These are phyloP conservation scores for Amiota minor DNA, from an alignment of 2,888 invertebrate species.

Conservation along the genomic window DNA sequence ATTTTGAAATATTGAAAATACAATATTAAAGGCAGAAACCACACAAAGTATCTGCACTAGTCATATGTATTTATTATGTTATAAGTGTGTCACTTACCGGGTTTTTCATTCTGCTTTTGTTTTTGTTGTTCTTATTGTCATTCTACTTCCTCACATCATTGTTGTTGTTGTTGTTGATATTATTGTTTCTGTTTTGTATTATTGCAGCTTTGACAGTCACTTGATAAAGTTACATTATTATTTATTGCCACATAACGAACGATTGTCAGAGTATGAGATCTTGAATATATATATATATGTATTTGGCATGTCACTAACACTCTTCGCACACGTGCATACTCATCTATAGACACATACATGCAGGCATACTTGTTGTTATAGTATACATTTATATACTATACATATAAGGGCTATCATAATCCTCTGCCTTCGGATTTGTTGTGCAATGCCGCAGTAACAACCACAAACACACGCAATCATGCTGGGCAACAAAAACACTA, in stretches of 20 bases:
- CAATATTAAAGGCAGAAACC: conserved; percentile 4
- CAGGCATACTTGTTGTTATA: neutral
- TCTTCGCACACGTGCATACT: neutral
- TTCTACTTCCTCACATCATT: neutral
- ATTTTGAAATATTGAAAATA: neutral
- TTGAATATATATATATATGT: too few relatives aligned
- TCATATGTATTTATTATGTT: neutral
- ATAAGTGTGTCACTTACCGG: neutral
- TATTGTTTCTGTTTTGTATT: neutral
- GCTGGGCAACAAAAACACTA: neutral
- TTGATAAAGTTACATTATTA: conserved; percentile 30
- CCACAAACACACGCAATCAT: conserved; percentile 9
- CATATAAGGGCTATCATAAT: neutral
- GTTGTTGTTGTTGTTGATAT: conserved; percentile 7
- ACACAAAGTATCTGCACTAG: conserved; percentile 17
- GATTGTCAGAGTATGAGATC: neutral
- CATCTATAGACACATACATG: conserved; percentile 4
- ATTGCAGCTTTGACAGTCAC: conserved; percentile 11
- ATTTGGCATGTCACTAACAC: neutral
- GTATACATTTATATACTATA: neutral
- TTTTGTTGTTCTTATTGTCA: neutral
- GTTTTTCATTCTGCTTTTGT: neutral
- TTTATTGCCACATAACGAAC: conserved; percentile 20
- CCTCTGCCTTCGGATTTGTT: conserved; percentile 9
- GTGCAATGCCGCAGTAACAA: conserved; percentile 2